phyloP scores from a whole-genome alignment of 2,113 vertebrate species.

The Poicephalus meyeri region DNA sequence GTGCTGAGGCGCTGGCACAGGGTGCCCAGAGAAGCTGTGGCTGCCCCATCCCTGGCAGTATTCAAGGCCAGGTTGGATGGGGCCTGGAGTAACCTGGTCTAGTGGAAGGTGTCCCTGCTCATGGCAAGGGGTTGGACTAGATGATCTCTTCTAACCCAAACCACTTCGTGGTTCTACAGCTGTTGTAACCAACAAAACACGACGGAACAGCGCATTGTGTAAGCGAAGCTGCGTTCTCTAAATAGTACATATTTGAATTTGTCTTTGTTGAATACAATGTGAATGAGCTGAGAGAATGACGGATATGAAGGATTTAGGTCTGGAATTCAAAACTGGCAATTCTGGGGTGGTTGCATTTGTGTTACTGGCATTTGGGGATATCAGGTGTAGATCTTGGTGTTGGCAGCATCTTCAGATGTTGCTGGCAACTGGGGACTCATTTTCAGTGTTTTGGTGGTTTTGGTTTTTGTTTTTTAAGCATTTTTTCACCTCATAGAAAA shows the following conservation, averaged over 20 bases:
- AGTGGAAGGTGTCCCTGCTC: neutral
- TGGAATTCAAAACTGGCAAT: neutral
- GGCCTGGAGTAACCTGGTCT: neutral
- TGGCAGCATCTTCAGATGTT: neutral
- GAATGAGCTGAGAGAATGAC: neutral
- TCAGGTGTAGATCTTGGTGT: neutral
- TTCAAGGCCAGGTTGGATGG: neutral
- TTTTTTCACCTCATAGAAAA: neutral
- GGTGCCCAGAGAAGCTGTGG: neutral
- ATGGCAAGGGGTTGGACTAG: neutral
- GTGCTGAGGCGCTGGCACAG: neutral
- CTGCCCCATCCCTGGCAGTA: neutral
- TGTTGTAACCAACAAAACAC: neutral
- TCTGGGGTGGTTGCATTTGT: neutral
- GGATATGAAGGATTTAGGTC: neutral
- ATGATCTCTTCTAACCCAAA: neutral
- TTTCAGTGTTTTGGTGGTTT: neutral
- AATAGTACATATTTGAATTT: rapidly evolving
- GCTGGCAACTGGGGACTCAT: neutral
- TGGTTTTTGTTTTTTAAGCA: neutral
- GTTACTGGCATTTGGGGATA: neutral
- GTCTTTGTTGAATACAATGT: neutral
- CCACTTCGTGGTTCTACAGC: neutral
- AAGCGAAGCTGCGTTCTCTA: neutral
- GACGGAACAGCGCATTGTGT: neutral